phyloP scores from a whole-genome alignment of 2,888 invertebrate genomes.

The Sturmia bella region DNA sequence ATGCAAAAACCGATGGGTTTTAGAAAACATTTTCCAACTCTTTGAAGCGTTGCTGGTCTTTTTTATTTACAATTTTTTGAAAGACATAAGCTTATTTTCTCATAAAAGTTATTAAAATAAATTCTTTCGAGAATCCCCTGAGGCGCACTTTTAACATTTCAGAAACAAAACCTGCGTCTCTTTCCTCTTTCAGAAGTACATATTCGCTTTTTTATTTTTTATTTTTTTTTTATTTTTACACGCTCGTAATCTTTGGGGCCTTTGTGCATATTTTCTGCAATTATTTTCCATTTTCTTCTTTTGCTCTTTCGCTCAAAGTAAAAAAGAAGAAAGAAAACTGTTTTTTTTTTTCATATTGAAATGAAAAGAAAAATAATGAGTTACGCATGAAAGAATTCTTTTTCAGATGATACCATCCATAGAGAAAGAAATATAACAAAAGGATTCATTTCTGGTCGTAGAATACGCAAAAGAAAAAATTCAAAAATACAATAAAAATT shows the following conservation, averaged over 20 bases:
- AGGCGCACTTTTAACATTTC: slow-evolving; percentile 2
- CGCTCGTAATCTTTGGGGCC: slow-evolving; percentile 55
- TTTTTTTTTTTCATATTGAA: not conserved
- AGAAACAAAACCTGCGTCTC: not conserved
- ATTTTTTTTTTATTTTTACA: slow-evolving; percentile 46
- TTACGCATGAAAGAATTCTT: slow-evolving; percentile 81
- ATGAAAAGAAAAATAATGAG: slow-evolving; percentile 79
- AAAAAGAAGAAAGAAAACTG: slow-evolving; percentile 32
- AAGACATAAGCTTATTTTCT: slow-evolving; percentile 47
- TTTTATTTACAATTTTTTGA: not conserved
- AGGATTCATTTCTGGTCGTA: slow-evolving; percentile 75
- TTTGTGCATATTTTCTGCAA: slow-evolving; percentile 66
- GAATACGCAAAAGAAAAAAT: slow-evolving; percentile 56
- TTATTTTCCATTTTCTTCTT: slow-evolving; percentile 62
- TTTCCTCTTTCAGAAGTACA: slow-evolving; percentile 15
- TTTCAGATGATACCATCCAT: slow-evolving; percentile 72
- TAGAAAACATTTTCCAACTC: not conserved
- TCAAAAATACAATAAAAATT: slow-evolving; percentile 46
- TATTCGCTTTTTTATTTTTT: no score
- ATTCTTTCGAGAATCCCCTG: slow-evolving; percentile 49
- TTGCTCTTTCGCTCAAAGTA: slow-evolving; percentile 58
- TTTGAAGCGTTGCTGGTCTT: not conserved
- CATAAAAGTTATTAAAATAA: not conserved
- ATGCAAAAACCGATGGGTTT: not conserved
- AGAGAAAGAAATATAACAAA: slow-evolving; percentile 68